Conservation (phyloP, 2,888 invertebrate genomes). For the Tigriopus californicus region DNA sequence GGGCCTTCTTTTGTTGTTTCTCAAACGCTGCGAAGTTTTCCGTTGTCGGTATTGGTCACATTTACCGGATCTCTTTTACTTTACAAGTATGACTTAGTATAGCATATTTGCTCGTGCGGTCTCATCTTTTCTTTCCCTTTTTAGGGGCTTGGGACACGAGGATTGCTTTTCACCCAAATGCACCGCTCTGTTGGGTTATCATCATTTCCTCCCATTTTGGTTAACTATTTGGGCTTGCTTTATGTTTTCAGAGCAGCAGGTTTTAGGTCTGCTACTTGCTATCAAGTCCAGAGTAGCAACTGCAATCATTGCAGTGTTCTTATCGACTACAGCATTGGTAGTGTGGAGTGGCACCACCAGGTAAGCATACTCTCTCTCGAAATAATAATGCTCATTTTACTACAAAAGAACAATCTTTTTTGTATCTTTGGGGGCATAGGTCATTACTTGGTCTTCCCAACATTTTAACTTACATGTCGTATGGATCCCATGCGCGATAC, state of each 20-base stretch:
- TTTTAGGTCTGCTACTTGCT: slow-evolving; percentile 58
- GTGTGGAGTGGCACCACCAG: slow-evolving; percentile 57
- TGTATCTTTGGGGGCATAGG: too few relatives aligned
- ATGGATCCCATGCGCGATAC: slow-evolving; percentile 57
- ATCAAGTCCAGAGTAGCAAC: slow-evolving; percentile 57
- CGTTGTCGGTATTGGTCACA: slow-evolving; percentile 57
- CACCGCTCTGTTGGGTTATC: slow-evolving; percentile 16
- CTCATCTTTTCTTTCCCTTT: background rate
- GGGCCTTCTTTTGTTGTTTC: slow-evolving; percentile 63
- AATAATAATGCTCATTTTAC: too few relatives aligned
- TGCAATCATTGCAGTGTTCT: slow-evolving; percentile 55
- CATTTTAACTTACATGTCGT: slow-evolving; percentile 43
- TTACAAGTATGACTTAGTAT: background rate
- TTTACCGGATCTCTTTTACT: background rate
- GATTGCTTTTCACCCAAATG: background rate
- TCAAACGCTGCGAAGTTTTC: slow-evolving; percentile 58
- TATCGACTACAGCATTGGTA: slow-evolving; percentile 43
- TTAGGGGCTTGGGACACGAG: too few relatives aligned
- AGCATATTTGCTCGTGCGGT: background rate
- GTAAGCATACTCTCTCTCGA: too few relatives aligned
- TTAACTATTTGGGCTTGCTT: slow-evolving; percentile 65
- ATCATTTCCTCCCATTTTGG: slow-evolving; percentile 45
- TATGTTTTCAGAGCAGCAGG: slow-evolving; percentile 63
- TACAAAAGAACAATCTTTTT: too few relatives aligned
- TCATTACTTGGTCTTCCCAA: slow-evolving; percentile 18